Evolutionary conservation across 2,113 vertebrate genomes (phyloP).

Genomic region (Benitochromis conjunctus): DNA sequence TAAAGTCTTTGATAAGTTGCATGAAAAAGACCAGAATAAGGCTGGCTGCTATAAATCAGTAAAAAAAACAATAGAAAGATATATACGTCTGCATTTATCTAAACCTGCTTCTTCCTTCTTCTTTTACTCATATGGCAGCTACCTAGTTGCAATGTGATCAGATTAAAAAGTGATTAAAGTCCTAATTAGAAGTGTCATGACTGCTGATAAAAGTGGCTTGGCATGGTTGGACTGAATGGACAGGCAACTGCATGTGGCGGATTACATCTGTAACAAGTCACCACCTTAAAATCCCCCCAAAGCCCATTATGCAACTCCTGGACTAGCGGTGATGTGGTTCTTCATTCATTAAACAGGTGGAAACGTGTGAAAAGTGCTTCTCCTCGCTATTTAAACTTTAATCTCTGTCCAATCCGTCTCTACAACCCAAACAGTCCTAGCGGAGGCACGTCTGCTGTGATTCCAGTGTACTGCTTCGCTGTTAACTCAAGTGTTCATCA

Average conservation of each 20-base stretch:
- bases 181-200: not conserved
- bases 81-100: not conserved
- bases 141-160: not conserved
- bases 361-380: not conserved
- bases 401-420: not conserved
- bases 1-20: not conserved
- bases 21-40: not conserved
- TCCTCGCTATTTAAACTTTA: not conserved
- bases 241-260: not conserved
- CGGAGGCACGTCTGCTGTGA: slow-evolving; percentile 13
- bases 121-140: not conserved
- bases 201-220: not conserved
- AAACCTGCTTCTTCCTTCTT: not conserved
- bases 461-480: slow-evolving; percentile 4
- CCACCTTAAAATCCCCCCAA: not conserved
- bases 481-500: not conserved
- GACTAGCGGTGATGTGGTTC: not conserved
- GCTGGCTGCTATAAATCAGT: not conserved
- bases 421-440: slow-evolving; percentile 14
- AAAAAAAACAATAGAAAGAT: not conserved
- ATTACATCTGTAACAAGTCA: not conserved
- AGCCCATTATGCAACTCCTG: not conserved
- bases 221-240: not conserved
- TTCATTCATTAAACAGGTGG: not conserved
- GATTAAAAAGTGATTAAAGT: not conserved